phyloP scores from a whole-genome alignment of 2,113 vertebrate species.

The Tamias sibiricus region DNA sequence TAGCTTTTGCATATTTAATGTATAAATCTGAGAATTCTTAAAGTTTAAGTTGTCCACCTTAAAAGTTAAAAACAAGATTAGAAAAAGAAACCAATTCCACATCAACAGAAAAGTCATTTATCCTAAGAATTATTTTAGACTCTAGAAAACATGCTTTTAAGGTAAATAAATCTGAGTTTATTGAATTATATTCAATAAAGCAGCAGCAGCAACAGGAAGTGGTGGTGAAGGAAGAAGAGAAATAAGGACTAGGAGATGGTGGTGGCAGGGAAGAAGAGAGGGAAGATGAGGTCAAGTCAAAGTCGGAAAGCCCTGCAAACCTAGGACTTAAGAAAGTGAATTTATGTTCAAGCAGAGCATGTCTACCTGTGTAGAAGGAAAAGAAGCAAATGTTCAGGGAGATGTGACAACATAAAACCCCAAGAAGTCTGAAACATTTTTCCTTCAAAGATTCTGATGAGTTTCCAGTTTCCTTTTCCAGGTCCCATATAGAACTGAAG shows the following conservation, averaged over 20 bases:
- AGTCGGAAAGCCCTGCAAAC: not conserved
- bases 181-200: no score
- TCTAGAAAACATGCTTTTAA: conserved; percentile 25
- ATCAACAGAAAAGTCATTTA: not conserved
- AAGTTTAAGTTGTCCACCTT: not conserved
- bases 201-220: no score
- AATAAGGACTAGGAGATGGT: no score
- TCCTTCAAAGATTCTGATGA: not conserved
- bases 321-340: not conserved
- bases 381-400: not conserved
- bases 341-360: not conserved
- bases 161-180: not conserved
- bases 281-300: not conserved
- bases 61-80: not conserved
- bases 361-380: not conserved
- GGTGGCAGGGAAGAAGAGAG: not conserved
- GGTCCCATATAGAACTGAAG: not conserved
- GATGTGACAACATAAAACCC: not conserved
- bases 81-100: not conserved
- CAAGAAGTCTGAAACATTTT: not conserved
- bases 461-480: conserved; percentile 12
- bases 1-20: not conserved
- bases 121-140: not conserved
- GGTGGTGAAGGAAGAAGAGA: no score
- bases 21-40: not conserved